Evolutionary conservation across 2,888 invertebrate genomes (phyloP).

Genomic region (Zygogramma bicolorata): DNA sequence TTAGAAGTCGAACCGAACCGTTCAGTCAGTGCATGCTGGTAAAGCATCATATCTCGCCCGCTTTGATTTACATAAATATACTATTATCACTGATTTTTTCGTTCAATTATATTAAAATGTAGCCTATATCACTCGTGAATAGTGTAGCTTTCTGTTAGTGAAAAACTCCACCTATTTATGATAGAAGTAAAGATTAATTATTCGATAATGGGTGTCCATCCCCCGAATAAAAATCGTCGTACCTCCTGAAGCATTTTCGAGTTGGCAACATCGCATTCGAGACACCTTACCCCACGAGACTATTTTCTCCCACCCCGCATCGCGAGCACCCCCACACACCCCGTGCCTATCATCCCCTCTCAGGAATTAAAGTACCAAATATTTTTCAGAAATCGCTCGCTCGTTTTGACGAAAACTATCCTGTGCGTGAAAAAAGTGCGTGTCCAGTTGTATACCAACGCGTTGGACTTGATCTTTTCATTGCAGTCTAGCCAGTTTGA

Average conservation of each 20-base stretch:
- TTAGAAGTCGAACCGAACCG: too few relatives aligned
- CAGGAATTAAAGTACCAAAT: slow-evolving; percentile 58
- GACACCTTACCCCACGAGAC: slow-evolving; percentile 60
- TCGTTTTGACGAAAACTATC: slow-evolving; percentile 65
- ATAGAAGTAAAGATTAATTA: too few relatives aligned
- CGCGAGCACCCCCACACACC: slow-evolving; percentile 57
- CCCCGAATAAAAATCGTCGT: neutral
- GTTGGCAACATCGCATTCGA: slow-evolving; percentile 42
- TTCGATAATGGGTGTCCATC: too few relatives aligned
- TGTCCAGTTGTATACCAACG: slow-evolving; percentile 55
- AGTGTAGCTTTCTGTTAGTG: too few relatives aligned
- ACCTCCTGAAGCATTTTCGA: neutral
- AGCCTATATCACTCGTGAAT: too few relatives aligned
- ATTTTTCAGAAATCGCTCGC: slow-evolving; percentile 65
- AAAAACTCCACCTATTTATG: too few relatives aligned
- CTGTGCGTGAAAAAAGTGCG: slow-evolving; percentile 62
- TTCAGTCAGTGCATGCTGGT: too few relatives aligned
- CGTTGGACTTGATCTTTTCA: slow-evolving; percentile 19
- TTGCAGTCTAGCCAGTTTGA: slow-evolving; percentile 49
- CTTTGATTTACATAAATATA: too few relatives aligned
- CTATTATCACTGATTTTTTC: too few relatives aligned
- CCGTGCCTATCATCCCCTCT: slow-evolving; percentile 62
- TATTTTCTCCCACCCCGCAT: slow-evolving; percentile 53
- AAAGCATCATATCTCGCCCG: too few relatives aligned
- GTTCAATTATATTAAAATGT: too few relatives aligned